These are phyloP conservation scores for Oeneis ivallda DNA, from an alignment of 2,888 invertebrate genomes.

Conservation along the genomic window DNA sequence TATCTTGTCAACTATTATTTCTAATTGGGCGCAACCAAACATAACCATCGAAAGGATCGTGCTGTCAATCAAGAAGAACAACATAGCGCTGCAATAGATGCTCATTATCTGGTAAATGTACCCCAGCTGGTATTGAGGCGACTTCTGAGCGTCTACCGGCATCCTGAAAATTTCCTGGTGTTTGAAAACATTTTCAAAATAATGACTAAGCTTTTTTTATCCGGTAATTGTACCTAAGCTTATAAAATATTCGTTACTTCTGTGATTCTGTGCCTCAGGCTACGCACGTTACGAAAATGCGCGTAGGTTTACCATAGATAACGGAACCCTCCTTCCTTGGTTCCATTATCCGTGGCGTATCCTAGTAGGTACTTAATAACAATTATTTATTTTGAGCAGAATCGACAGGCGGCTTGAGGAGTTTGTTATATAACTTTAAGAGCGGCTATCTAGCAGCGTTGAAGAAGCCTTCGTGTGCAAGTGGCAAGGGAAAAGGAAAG, in stretches of 20 bases:
- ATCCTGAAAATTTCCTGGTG: constrained; percentile 53
- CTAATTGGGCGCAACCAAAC: constrained; percentile 66
- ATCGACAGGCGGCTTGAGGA: too few relatives aligned
- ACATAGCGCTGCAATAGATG: constrained; percentile 62
- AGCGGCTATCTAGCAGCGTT: too few relatives aligned
- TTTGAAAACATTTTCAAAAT: not conserved
- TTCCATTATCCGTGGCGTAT: too few relatives aligned
- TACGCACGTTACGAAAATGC: too few relatives aligned
- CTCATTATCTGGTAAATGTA: constrained; percentile 64
- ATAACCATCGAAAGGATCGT: constrained; percentile 63
- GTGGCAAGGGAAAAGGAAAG: not conserved
- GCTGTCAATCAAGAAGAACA: constrained; percentile 69
- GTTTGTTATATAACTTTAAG: too few relatives aligned
- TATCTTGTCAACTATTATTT: constrained; percentile 67
- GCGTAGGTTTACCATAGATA: too few relatives aligned
- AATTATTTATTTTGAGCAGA: too few relatives aligned
- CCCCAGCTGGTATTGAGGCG: constrained; percentile 62
- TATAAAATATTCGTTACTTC: too few relatives aligned
- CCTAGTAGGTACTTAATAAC: not conserved
- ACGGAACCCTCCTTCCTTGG: too few relatives aligned
- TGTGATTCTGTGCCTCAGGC: too few relatives aligned
- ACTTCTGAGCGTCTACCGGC: constrained; percentile 59
- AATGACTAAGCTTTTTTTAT: too few relatives aligned
- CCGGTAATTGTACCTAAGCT: too few relatives aligned
- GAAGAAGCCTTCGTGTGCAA: not conserved